Base-by-base conservation (phyloP, 2,797 vertebrate genomes). In the Sphenodon punctatus region DNA sequence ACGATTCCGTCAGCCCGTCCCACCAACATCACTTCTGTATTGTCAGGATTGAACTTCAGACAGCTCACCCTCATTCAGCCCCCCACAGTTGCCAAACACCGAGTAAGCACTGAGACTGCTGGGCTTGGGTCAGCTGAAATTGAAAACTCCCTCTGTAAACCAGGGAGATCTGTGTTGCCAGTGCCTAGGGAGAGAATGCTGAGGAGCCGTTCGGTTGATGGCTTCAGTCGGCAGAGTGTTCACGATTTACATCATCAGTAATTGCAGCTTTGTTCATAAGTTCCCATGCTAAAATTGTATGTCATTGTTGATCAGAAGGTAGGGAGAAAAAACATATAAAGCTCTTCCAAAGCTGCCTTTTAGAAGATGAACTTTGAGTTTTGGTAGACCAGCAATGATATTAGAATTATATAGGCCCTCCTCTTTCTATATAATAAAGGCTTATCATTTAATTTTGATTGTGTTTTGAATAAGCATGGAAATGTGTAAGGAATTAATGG, bases 401-500 rank as follows among this genome's bases (percentile, higher is more conserved):
- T 55, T 27, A 73, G 39, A 41, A 76, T 77, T 11, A 10, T 10
- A 88, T 59, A 79, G 84, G 53, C 78, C 66, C 48, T 65, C 75
- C 66, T 70, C 51, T 20, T 23, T 10, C 9, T 27, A 3, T 27
- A 42, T 32, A 43, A 64, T 25, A 10, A 59, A 65, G 25, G 48
- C 51, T 27, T 59, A 72, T 73, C 61, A 77, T 80, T 93, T 88
- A 78, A 78, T 83, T 78, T 56, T 76, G 74, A 93, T 85, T 88
- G 68, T 45, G 60, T 85, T 69, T 90, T 85, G 82, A 92, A 78
- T 80, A 77, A 87, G 59, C 86, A 84, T 34, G 59, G 82, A 66
- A 92, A 84, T 75, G 71, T 67, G 55, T 65, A 84, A 85, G 43
- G 85, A 88, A 92, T 89, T 92, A 91, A 94, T 82, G 75, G 84